phyloP scores from a whole-genome alignment of 1,140 invertebrate genomes.

The Euwallacea fornicatus region DNA sequence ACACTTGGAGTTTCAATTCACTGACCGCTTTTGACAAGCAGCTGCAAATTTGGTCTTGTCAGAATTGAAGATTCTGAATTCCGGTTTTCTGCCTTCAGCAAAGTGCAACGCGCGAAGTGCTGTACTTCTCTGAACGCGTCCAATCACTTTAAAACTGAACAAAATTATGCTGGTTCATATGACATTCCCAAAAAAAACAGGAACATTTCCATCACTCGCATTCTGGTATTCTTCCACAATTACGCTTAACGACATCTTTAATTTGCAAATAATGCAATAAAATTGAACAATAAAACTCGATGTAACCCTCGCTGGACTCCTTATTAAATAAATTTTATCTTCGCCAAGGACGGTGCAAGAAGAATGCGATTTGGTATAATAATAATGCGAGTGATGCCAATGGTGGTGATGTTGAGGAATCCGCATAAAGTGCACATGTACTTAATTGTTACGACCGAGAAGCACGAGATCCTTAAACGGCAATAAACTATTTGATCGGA shows the following conservation, averaged over 20 bases:
- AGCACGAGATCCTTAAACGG: conserved; percentile 2
- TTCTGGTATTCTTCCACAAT: not conserved
- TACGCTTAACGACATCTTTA: conserved; percentile 9
- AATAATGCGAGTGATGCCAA: conserved; percentile 1
- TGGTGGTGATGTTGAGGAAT: conserved; percentile 6
- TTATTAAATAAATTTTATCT: conserved; percentile 3
- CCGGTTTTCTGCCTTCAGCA: too few species aligned
- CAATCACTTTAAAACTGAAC: too few species aligned
- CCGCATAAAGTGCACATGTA: conserved; percentile 13
- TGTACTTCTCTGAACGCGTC: too few species aligned
- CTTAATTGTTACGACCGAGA: conserved; percentile 23
- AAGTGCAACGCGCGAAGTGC: too few species aligned
- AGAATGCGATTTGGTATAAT: conserved; percentile 18
- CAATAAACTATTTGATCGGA: conserved; percentile 17
- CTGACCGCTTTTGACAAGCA: not conserved
- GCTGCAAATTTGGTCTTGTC: too few species aligned
- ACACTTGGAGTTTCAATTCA: too few species aligned
- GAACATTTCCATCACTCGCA: not conserved
- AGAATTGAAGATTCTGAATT: too few species aligned
- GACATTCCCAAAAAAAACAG: not conserved
- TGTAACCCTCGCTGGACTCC: not conserved
- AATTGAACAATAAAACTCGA: not conserved
- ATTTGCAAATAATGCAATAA: conserved; percentile 10
- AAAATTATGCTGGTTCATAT: not conserved
- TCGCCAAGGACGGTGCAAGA: conserved; percentile 1